Evolutionary conservation across 1,140 invertebrate genomes (phyloP), one percentile per base, ranked within the genome.

Genomic region (Oscheius sp.): DNA sequence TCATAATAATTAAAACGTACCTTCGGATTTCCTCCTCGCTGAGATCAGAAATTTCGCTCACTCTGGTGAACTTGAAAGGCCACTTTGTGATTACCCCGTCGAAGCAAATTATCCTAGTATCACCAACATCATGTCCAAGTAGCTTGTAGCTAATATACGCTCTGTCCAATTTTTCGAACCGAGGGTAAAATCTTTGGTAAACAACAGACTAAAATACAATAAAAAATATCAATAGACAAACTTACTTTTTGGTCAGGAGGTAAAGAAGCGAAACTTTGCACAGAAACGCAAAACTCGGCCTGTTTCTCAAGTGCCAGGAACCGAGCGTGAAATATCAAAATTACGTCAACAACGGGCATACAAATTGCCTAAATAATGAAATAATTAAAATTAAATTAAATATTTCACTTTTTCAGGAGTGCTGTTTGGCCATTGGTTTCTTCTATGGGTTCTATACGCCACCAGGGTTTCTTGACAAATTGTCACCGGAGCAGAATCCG

Each of bases 51-150:
- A 55, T 26, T 55, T 55, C 49, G 15, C 28, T 15, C 23, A 55
- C 23, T 26, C 49, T 55, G 15, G 49, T 20, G 7, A 55, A 20
- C 28, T 55, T 55, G 23, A 20, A 55, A 26, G 49, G 49, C 49
- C 49, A 55, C 49, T 55, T 55, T 23, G 49, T 55, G 4, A 55
- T 55, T 15, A 55, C 49, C 7, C 49, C 49, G 23, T 55, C 49
- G 15, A 55, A 23, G 49, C 49, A 55, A 20, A 55, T 26, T 20
- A 55, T 55, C 28, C 49, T 7, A 4, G 7, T 55, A 26, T 55
- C 49, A 7, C 28, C 15, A 4, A 26, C 15, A 55, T 55, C 28
- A 55, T 55, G 15, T 15, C 49, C 49, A 23, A 55, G 49, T 4
- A 55, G 23, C 28, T 55, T 55, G 23, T 55, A 55, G 49, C 15